Evolutionary conservation across 2,888 invertebrate genomes (phyloP).

Genomic region (Harmothoe impar): DNA sequence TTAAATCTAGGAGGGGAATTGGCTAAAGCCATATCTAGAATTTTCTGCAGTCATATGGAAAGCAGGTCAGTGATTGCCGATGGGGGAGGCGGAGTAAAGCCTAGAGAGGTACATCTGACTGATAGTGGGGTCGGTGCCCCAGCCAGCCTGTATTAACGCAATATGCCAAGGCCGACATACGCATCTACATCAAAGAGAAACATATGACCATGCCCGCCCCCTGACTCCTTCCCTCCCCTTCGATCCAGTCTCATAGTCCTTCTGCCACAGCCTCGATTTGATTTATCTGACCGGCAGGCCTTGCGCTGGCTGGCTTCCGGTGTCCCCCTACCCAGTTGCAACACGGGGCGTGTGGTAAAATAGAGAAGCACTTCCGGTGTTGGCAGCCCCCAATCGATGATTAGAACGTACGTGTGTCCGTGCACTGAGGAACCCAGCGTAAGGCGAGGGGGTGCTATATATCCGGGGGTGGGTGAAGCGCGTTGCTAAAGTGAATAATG

Average conservation of each 20-base stretch:
- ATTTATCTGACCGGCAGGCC: conserved; percentile 33
- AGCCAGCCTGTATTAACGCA: background rate
- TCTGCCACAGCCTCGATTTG: background rate
- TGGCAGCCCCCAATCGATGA: conserved; percentile 37
- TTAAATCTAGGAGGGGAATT: background rate
- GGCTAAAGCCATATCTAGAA: conserved; percentile 21
- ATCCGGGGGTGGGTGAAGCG: background rate
- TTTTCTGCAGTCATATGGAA: background rate
- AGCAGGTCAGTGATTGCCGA: conserved; percentile 9
- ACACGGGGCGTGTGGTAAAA: conserved; percentile 32
- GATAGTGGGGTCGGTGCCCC: conserved; percentile 34
- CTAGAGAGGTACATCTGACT: background rate
- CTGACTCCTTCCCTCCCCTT: conserved; percentile 6
- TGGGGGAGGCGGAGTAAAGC: background rate
- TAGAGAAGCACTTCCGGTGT: conserved; percentile 39
- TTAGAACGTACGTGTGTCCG: conserved; percentile 10
- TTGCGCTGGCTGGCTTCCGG: background rate
- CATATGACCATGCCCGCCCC: background rate
- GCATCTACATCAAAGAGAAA: conserved; percentile 9
- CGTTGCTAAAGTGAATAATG: conserved; percentile 50
- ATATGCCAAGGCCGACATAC: conserved; percentile 45
- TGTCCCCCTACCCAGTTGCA: background rate
- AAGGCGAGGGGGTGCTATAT: background rate
- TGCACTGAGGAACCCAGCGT: background rate
- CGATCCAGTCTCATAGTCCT: background rate